A percentile compares a stretch with the other conserved stretches of the same genome.
Evolutionary conservation across 2,888 invertebrate genomes (phyloP).

Genomic region (Lucinisca nassula): DNA sequence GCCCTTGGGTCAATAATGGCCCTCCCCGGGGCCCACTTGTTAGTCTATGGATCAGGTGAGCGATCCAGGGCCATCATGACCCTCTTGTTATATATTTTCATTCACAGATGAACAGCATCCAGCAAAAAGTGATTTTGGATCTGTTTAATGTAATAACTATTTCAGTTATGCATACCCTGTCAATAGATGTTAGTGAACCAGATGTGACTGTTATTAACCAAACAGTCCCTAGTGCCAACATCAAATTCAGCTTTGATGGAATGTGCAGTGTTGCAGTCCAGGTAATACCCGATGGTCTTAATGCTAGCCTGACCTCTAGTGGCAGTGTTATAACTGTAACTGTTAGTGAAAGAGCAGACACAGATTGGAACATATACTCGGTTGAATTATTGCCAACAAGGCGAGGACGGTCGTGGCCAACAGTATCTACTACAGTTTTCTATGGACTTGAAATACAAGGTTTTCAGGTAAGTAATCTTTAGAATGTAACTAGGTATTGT

Average conservation of each 20-base stretch:
- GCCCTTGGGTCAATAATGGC: too few species aligned
- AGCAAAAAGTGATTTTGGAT: too few species aligned
- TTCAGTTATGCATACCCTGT: constrained; percentile 48
- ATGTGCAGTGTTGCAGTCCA: constrained; percentile 43
- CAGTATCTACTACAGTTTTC: constrained; percentile 31
- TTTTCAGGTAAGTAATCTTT: constrained; percentile 56
- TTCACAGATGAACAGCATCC: too few species aligned
- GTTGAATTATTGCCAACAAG: constrained; percentile 22
- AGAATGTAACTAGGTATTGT: too few species aligned
- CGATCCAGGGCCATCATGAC: too few species aligned
- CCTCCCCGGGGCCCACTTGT: too few species aligned
- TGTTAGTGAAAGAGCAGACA: constrained; percentile 20
- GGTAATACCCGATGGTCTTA: constrained; percentile 17
- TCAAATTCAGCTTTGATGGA: constrained; percentile 53
- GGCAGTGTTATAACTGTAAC: constrained; percentile 35
- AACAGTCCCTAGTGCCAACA: constrained; percentile 1
- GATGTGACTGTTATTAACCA: constrained; percentile 49
- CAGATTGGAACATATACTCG: constrained; percentile 17
- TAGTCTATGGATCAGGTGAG: too few species aligned
- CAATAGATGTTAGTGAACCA: constrained; percentile 29
- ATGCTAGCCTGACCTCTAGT: neutral
- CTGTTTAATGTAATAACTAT: too few species aligned
- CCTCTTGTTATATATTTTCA: too few species aligned
- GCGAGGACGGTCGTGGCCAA: constrained; percentile 24
- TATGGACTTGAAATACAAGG: constrained; percentile 50